phyloP scores from a whole-genome alignment of 1,140 invertebrate species.

The Procambarus clarkii region DNA sequence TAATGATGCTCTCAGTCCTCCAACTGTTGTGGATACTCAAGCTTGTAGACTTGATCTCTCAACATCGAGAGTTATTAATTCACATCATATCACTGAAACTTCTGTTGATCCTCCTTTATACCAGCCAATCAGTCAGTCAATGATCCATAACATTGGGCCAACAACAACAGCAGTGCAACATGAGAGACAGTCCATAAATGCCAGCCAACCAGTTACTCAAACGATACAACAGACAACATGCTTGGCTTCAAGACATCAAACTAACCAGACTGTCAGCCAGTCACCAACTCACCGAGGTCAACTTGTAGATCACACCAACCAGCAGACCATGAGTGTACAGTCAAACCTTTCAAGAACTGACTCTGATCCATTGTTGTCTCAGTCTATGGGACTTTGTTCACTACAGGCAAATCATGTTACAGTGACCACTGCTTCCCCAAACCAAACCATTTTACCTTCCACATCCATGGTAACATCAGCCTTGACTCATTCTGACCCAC shows the following conservation, averaged over 20 bases:
- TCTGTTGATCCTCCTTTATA: constrained; percentile 13
- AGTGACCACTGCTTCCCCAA: constrained; percentile 13
- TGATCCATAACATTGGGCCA: constrained; percentile 17
- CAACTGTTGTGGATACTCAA: constrained; percentile 1
- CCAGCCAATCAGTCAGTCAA: constrained; percentile 10
- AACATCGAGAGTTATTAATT: background rate
- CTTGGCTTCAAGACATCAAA: background rate
- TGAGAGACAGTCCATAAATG: background rate
- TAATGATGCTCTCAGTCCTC: background rate
- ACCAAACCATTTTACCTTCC: constrained; percentile 7
- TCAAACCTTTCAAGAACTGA: background rate
- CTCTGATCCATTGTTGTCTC: constrained; percentile 45
- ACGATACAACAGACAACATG: background rate
- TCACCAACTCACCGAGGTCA: background rate
- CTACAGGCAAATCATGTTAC: constrained; percentile 5
- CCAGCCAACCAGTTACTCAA: background rate
- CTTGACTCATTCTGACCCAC: constrained; percentile 52
- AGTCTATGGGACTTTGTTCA: constrained; percentile 25
- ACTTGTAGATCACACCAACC: background rate
- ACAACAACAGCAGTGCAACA: background rate
- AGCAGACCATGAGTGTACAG: background rate
- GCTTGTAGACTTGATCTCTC: background rate
- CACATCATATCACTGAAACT: background rate
- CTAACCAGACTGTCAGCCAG: constrained; percentile 26
- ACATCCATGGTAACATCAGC: constrained; percentile 34